phyloP scores from a whole-genome alignment of 2,888 invertebrate genomes.

The Pandemis heparana region DNA sequence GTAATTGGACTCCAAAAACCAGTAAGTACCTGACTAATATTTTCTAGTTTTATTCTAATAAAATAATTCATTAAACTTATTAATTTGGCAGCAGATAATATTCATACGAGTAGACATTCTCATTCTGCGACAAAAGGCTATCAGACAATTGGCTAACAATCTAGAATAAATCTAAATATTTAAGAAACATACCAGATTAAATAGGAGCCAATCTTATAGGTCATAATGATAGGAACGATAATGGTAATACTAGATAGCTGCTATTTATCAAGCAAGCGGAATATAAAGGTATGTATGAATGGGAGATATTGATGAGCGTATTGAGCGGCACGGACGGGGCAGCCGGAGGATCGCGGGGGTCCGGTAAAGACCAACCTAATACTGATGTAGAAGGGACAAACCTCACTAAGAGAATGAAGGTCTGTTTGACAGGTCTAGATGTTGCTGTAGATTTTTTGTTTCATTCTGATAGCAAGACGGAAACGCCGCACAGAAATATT shows the following conservation, averaged over 20 bases:
- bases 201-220: slow-evolving; percentile 20
- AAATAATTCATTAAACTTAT: not conserved
- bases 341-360: slow-evolving; percentile 68
- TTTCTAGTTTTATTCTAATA: not conserved
- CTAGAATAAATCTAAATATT: slow-evolving; percentile 11
- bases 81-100: not conserved
- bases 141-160: not conserved
- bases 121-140: not conserved
- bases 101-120: not conserved
- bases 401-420: not conserved
- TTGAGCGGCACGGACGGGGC: slow-evolving; percentile 60
- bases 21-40: too few species aligned
- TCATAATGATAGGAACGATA: slow-evolving; percentile 24
- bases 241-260: slow-evolving; percentile 30
- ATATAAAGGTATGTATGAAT: slow-evolving; percentile 55
- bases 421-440: too few species aligned
- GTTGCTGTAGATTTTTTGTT: too few species aligned
- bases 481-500: too few species aligned
- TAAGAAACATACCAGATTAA: not conserved
- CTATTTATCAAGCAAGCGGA: slow-evolving; percentile 37
- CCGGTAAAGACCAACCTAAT: slow-evolving; percentile 50
- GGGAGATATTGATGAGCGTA: slow-evolving; percentile 64
- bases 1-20: too few species aligned
- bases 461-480: too few species aligned
- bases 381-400: slow-evolving; percentile 32